These are phyloP conservation scores for Panthera uncia DNA, from an alignment of 2,113 vertebrate genomes.

Conservation along the genomic window DNA sequence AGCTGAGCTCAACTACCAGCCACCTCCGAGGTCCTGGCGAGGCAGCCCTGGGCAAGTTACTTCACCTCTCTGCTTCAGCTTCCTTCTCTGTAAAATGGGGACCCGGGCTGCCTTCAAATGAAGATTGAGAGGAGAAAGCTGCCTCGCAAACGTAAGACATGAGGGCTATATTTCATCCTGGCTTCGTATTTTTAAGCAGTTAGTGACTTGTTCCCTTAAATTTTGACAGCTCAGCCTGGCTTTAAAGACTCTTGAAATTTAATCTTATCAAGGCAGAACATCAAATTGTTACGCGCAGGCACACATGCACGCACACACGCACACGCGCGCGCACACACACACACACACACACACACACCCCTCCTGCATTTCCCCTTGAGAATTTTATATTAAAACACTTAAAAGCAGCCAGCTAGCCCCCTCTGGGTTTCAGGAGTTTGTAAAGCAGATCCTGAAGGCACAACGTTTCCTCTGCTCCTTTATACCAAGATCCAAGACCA, in stretches of 20 bases:
- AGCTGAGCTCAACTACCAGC: slow-evolving; percentile 80
- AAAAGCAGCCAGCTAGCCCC: slow-evolving; percentile 22
- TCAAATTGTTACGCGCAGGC: slow-evolving; percentile 65
- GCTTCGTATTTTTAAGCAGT: slow-evolving; percentile 50
- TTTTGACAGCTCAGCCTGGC: slow-evolving; percentile 81
- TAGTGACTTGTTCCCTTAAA: slow-evolving; percentile 82
- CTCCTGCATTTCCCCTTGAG: slow-evolving; percentile 70
- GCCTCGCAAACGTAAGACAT: background rate
- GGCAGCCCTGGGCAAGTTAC: slow-evolving; percentile 52
- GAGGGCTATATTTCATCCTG: background rate
- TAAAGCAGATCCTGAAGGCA: background rate
- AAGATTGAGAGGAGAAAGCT: slow-evolving; percentile 18
- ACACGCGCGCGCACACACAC: background rate
- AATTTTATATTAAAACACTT: slow-evolving; percentile 58
- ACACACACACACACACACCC: background rate
- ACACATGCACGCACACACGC: too few relatives aligned
- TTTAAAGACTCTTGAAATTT: slow-evolving; percentile 78
- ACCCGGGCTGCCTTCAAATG: background rate
- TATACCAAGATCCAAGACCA: slow-evolving; percentile 34
- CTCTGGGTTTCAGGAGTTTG: background rate
- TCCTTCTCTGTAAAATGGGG: slow-evolving; percentile 67
- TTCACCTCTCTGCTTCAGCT: slow-evolving; percentile 27
- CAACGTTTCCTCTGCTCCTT: slow-evolving; percentile 29
- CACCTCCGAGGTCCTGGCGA: slow-evolving; percentile 58
- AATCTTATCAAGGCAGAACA: slow-evolving; percentile 84